Conservation (phyloP, 2,113 vertebrate genomes). For the Neogale vison region DNA sequence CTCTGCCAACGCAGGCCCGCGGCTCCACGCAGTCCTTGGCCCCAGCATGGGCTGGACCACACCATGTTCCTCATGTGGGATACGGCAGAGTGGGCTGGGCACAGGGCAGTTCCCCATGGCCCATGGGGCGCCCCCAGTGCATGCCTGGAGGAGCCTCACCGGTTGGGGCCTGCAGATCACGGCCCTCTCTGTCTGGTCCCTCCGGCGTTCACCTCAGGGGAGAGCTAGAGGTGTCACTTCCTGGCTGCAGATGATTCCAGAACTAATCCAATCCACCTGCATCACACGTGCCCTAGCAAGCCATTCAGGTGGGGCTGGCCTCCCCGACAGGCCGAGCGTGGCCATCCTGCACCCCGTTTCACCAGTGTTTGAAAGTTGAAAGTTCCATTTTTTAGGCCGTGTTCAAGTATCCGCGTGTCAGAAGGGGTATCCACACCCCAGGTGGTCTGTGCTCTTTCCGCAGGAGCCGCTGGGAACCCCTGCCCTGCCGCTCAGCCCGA, state of each 20-base stretch:
- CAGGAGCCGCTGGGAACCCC: neutral
- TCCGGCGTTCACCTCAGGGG: fast-evolving
- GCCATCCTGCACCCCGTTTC: neutral
- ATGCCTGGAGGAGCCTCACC: neutral
- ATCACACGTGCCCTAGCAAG: fast-evolving
- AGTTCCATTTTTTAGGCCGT: neutral
- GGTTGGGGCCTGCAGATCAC: neutral
- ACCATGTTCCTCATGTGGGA: neutral
- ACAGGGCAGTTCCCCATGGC: neutral
- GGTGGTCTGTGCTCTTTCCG: neutral
- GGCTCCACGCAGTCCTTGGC: neutral
- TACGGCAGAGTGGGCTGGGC: too few species aligned
- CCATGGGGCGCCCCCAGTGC: fast-evolving
- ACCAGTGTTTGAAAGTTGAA: neutral
- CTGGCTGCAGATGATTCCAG: neutral
- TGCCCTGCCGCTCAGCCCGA: neutral
- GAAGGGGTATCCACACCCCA: neutral
- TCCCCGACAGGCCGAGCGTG: fast-evolving
- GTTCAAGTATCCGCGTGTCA: neutral
- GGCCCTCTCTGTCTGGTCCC: neutral
- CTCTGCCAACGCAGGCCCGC: neutral
- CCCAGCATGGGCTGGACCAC: neutral
- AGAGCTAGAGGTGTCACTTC: neutral
- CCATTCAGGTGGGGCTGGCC: neutral
- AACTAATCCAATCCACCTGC: fast-evolving